A percentile compares a stretch with the other conserved stretches of the same genome.
Evolutionary conservation across 2,888 invertebrate genomes (phyloP).

Genomic region (Fragum sueziense): DNA sequence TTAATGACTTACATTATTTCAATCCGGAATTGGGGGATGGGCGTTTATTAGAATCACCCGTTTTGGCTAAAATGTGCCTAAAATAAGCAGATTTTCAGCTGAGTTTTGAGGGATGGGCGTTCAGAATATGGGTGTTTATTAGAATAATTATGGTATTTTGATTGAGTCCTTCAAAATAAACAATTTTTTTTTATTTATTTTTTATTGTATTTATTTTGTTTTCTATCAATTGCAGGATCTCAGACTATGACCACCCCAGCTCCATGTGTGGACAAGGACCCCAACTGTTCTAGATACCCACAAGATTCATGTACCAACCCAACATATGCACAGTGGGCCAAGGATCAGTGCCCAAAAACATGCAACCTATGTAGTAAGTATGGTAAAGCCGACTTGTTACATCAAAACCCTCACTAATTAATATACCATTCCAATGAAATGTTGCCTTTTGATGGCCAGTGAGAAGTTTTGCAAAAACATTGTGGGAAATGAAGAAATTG

Average conservation of each 20-base stretch:
- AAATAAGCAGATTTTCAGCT: too few species aligned
- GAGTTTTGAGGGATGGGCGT: not conserved
- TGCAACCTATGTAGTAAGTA: slow-evolving; percentile 66
- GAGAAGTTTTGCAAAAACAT: not conserved
- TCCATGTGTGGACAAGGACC: slow-evolving; percentile 68
- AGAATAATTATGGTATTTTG: not conserved
- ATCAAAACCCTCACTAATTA: too few species aligned
- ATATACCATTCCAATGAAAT: too few species aligned
- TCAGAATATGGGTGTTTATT: not conserved
- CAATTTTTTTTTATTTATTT: not conserved
- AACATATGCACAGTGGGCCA: slow-evolving; percentile 64
- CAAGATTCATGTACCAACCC: slow-evolving; percentile 62
- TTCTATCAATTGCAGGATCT: slow-evolving; percentile 30
- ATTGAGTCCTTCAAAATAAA: not conserved
- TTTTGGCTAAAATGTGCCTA: too few species aligned
- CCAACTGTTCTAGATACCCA: slow-evolving; percentile 66
- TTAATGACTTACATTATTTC: too few species aligned
- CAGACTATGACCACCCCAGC: slow-evolving; percentile 52
- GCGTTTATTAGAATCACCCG: too few species aligned
- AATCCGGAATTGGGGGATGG: too few species aligned
- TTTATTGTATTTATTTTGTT: not conserved
- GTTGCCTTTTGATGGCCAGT: not conserved
- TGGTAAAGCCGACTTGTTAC: too few species aligned
- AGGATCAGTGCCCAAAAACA: slow-evolving; percentile 66
- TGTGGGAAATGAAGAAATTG: slow-evolving; percentile 4